phyloP scores from a whole-genome alignment of 2,888 invertebrate genomes.

The Scaptomyza reducta region DNA sequence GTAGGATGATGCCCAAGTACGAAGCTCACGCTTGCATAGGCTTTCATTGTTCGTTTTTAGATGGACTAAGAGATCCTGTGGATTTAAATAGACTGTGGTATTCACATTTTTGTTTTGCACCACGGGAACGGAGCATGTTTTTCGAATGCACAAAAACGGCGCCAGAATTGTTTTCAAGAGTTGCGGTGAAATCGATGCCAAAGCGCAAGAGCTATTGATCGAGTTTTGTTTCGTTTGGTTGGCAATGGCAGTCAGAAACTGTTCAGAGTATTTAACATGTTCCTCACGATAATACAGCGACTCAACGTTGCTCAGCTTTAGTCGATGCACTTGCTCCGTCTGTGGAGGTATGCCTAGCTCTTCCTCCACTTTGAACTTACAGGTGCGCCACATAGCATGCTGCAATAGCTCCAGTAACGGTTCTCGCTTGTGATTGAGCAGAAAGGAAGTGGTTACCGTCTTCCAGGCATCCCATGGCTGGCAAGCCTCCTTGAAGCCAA shows the following conservation, averaged over 20 bases:
- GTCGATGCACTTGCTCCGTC: constrained; percentile 86
- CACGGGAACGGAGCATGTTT: constrained; percentile 89
- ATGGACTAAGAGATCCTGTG: constrained; percentile 88
- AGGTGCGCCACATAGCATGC: constrained; percentile 87
- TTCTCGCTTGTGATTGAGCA: constrained; percentile 44
- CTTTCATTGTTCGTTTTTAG: constrained; percentile 86
- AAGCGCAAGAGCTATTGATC: constrained; percentile 23
- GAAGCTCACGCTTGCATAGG: constrained; percentile 87
- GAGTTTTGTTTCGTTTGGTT: constrained; percentile 58
- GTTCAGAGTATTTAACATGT: constrained; percentile 85
- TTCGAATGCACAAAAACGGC: constrained; percentile 88
- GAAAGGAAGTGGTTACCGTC: constrained; percentile 69
- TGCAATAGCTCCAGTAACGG: constrained; percentile 71
- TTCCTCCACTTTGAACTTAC: constrained; percentile 88
- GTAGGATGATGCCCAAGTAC: constrained; percentile 87
- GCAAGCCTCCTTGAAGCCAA: constrained; percentile 81
- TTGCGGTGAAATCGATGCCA: constrained; percentile 85
- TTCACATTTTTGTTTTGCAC: constrained; percentile 42
- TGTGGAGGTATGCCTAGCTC: constrained; percentile 89
- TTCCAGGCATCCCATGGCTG: constrained; percentile 72
- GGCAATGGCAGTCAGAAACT: constrained; percentile 84
- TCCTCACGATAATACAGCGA: constrained; percentile 89
- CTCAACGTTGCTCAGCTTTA: constrained; percentile 90
- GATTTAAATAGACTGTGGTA: constrained; percentile 85
- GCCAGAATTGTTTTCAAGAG: constrained; percentile 84